phyloP scores from a whole-genome alignment of 2,797 vertebrate species.

The Sebastes hubbsi region DNA sequence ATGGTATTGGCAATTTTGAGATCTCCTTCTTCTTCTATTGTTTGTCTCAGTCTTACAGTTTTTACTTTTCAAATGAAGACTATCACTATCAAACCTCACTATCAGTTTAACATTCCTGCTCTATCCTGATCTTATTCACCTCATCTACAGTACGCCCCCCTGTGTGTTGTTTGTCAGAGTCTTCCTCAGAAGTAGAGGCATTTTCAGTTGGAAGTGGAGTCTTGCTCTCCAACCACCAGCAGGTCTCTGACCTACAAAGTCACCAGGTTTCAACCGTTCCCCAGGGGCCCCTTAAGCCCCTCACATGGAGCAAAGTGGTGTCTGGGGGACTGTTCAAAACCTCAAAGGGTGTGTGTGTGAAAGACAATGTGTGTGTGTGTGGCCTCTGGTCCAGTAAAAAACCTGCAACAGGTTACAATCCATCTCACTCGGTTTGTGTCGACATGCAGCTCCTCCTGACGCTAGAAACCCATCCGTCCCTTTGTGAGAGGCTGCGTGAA shows the following conservation, averaged over 20 bases:
- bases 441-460: constrained; percentile 14
- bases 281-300: constrained; percentile 71
- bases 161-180: neutral
- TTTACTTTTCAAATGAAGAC: neutral
- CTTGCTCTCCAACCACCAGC: constrained; percentile 16
- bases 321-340: constrained; percentile 64
- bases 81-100: neutral
- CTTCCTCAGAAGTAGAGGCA: too few relatives aligned
- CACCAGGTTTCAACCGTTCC: constrained; percentile 58
- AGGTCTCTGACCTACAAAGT: constrained; percentile 57
- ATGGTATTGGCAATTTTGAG: too few relatives aligned
- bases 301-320: constrained; percentile 68
- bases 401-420: constrained; percentile 56
- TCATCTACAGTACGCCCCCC: fast-evolving
- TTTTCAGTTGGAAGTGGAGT: neutral
- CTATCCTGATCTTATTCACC: neutral
- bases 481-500: constrained; percentile 25
- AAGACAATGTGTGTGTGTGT: constrained; percentile 41
- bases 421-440: constrained; percentile 52
- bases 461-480: constrained; percentile 23
- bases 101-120: neutral
- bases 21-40: neutral
- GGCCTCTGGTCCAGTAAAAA: constrained; percentile 50
- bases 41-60: too few relatives aligned
- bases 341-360: constrained; percentile 44